A percentile compares a stretch with the other conserved stretches of the same genome.
Evolutionary conservation across 1,140 invertebrate species (phyloP).

Genomic region (Scaptomyza montana): DNA sequence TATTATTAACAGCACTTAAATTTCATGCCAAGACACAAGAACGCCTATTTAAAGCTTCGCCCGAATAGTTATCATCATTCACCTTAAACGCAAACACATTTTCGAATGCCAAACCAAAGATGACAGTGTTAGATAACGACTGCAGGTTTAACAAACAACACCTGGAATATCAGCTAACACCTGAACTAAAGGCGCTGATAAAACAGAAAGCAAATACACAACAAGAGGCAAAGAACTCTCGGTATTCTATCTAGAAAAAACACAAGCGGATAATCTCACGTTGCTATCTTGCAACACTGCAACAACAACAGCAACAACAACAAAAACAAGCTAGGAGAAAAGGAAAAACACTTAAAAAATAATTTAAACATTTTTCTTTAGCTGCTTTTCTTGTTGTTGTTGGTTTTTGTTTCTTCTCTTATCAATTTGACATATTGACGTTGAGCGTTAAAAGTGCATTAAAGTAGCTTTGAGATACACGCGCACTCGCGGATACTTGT

Average conservation of each 20-base stretch:
- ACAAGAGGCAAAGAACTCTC: not conserved
- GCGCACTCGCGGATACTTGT: slow-evolving; percentile 5
- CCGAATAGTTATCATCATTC: too few relatives aligned
- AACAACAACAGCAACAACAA: slow-evolving; percentile 1
- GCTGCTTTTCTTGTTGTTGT: slow-evolving; percentile 13
- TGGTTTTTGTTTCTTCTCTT: slow-evolving; percentile 18
- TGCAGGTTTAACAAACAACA: slow-evolving; percentile 8
- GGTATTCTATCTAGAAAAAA: slow-evolving; percentile 22
- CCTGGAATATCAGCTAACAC: slow-evolving; percentile 28
- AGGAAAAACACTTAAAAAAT: slow-evolving; percentile 70
- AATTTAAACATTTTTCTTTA: slow-evolving; percentile 49
- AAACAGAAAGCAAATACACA: not conserved
- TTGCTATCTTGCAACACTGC: slow-evolving; percentile 36
- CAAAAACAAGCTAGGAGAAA: slow-evolving; percentile 22
- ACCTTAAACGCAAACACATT: not conserved
- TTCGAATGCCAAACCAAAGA: slow-evolving; percentile 15
- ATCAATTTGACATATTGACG: slow-evolving; percentile 81
- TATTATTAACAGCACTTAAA: too few relatives aligned
- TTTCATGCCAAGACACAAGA: too few relatives aligned
- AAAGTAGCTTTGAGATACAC: slow-evolving; percentile 68
- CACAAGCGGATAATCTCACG: slow-evolving; percentile 36
- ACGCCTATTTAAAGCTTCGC: too few relatives aligned
- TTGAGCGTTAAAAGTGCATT: slow-evolving; percentile 78
- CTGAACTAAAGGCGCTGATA: slow-evolving; percentile 15
- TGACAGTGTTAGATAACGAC: slow-evolving; percentile 31